A percentile compares a stretch with the other conserved stretches of the same genome.
Evolutionary conservation across 2,113 vertebrate genomes (phyloP).

Genomic region (Stictonetta naevosa): DNA sequence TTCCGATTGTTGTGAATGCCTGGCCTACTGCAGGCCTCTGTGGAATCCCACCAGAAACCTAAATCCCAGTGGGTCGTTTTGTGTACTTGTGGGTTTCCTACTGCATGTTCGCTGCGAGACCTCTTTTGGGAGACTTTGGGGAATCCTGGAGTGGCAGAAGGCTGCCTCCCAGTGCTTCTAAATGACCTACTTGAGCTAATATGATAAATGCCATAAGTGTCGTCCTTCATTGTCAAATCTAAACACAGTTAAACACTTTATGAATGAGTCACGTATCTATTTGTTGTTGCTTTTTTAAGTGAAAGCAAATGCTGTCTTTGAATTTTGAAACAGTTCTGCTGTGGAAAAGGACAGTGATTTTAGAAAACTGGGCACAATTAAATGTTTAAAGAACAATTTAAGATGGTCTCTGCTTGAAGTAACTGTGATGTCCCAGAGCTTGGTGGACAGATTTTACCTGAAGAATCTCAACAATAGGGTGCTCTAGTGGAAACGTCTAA

Average conservation of each 20-base stretch:
- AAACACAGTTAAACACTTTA: neutral
- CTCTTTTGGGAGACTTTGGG: neutral
- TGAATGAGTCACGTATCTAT: neutral
- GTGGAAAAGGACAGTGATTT: neutral
- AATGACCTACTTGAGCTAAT: neutral
- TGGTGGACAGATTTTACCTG: neutral
- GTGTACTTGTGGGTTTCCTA: neutral
- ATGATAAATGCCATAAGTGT: neutral
- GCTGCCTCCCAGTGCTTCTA: neutral
- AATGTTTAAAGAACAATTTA: neutral
- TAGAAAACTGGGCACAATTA: neutral
- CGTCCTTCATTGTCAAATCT: neutral
- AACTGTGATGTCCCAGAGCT: neutral
- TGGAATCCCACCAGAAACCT: neutral
- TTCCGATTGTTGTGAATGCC: neutral
- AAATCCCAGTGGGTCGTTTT: neutral
- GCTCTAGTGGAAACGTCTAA: neutral
- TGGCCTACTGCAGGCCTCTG: neutral
- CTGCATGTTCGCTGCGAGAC: neutral
- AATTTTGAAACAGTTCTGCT: neutral
- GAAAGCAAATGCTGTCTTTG: neutral
- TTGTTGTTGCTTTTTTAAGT: neutral
- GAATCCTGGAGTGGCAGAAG: neutral
- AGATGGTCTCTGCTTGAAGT: neutral
- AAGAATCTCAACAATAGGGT: neutral